phyloP scores from a whole-genome alignment of 1,140 invertebrate species.

The Berghia stephanieae region DNA sequence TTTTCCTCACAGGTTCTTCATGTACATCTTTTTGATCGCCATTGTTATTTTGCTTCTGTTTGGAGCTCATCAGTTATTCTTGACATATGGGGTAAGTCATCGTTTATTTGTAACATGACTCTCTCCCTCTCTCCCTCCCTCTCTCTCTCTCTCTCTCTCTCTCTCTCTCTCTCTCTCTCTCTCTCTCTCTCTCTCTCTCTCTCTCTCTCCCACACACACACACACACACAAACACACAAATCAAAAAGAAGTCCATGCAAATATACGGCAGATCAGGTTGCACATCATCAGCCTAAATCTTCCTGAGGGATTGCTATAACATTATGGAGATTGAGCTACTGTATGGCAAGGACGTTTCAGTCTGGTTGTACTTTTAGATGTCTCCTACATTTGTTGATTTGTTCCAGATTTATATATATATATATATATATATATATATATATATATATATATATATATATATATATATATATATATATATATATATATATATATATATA shows the following conservation, averaged over 20 bases:
- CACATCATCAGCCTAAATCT: not conserved
- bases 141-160: slow-evolving; percentile 24
- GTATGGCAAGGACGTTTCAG: too few relatives aligned
- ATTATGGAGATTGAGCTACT: too few relatives aligned
- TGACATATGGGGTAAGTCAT: slow-evolving; percentile 33
- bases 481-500: too few relatives aligned
- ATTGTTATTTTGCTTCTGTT: slow-evolving; percentile 35
- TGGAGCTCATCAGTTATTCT: slow-evolving; percentile 32
- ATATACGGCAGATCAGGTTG: too few relatives aligned
- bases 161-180: not conserved
- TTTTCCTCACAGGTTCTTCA: slow-evolving; percentile 29
- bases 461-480: too few relatives aligned
- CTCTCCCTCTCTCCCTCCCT: not conserved
- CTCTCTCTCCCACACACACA: not conserved
- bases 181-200: not conserved
- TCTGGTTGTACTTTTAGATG: too few relatives aligned
- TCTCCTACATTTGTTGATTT: too few relatives aligned
- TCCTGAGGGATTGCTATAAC: too few relatives aligned
- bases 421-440: too few relatives aligned
- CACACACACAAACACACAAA: slow-evolving; percentile 10
- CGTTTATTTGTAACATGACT: not conserved
- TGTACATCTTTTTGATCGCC: slow-evolving; percentile 39
- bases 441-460: too few relatives aligned
- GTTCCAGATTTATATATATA: too few relatives aligned
- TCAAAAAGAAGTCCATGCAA: not conserved